phyloP scores from a whole-genome alignment of 2,888 invertebrate species.

The Leucophora obtusa region DNA sequence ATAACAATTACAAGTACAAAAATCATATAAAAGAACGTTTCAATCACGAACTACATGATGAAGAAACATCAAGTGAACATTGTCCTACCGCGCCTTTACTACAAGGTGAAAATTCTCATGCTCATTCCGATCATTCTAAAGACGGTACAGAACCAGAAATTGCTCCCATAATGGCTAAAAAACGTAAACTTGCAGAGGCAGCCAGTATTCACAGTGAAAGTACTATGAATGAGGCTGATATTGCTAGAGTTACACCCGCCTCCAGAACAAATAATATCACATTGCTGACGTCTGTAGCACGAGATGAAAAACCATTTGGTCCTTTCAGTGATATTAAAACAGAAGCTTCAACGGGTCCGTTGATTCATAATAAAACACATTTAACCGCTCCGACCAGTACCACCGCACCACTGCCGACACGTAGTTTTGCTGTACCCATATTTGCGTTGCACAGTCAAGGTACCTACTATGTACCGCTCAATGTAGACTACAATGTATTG shows the following conservation, averaged over 20 bases:
- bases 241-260: slow-evolving; percentile 58
- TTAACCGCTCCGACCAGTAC: slow-evolving; percentile 63
- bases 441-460: slow-evolving; percentile 95
- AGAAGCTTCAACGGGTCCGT: slow-evolving; percentile 63
- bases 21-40: slow-evolving; percentile 95
- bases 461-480: slow-evolving; percentile 91
- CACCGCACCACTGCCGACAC: slow-evolving; percentile 67
- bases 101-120: slow-evolving; percentile 76
- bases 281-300: slow-evolving; percentile 36
- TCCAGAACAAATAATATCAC: slow-evolving; percentile 59
- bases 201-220: slow-evolving; percentile 55
- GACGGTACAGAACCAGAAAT: slow-evolving; percentile 77
- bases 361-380: slow-evolving; percentile 56
- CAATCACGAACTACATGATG: slow-evolving; percentile 80
- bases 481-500: slow-evolving; percentile 86
- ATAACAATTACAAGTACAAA: slow-evolving; percentile 92
- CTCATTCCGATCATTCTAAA: slow-evolving; percentile 77
- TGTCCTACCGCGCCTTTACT: slow-evolving; percentile 72
- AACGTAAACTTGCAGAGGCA: slow-evolving; percentile 74
- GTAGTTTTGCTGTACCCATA: slow-evolving; percentile 85
- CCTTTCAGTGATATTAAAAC: slow-evolving; percentile 75
- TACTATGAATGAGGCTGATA: slow-evolving; percentile 57
- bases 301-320: slow-evolving; percentile 72
- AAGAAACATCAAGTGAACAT: slow-evolving; percentile 79
- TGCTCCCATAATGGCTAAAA: slow-evolving; percentile 76